A percentile compares a stretch with the other conserved stretches of the same genome.
Evolutionary conservation across 2,113 vertebrate species (phyloP).

Genomic region (Oreotragus oreotragus): DNA sequence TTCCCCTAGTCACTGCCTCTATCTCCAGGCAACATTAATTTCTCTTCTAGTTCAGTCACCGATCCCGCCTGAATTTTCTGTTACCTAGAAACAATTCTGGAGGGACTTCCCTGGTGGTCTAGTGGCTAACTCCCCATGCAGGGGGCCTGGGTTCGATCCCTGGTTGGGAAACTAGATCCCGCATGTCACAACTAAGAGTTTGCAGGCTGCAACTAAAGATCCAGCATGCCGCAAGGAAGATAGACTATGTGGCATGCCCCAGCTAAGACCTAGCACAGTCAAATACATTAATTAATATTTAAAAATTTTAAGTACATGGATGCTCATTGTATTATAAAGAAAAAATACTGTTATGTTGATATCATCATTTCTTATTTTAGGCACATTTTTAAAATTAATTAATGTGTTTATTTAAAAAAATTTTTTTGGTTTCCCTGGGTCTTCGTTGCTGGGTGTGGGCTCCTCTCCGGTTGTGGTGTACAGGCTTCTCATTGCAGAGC

Average conservation of each 20-base stretch:
- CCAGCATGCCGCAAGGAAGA: background rate
- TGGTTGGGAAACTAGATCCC: background rate
- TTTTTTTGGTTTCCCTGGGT: background rate
- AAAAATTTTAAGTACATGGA: too few relatives aligned
- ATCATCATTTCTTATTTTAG: background rate
- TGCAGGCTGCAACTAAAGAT: background rate
- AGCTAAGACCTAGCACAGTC: too few relatives aligned
- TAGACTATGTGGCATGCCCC: too few relatives aligned
- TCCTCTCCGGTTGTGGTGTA: background rate
- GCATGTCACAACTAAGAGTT: background rate
- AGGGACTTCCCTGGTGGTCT: background rate
- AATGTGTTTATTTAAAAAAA: fast-evolving
- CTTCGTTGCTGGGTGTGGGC: background rate
- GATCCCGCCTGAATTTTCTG: background rate
- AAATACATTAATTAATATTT: too few relatives aligned
- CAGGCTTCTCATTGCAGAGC: background rate
- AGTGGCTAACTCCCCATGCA: background rate
- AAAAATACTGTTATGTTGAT: background rate
- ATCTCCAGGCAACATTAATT: background rate
- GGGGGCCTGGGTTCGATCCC: background rate
- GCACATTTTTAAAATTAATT: background rate
- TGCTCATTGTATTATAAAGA: too few relatives aligned
- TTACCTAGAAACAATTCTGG: background rate
- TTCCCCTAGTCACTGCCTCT: background rate
- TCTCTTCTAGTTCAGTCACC: background rate